A percentile compares a stretch with the other conserved stretches of the same genome.
These are phyloP conservation scores for Amphibalanus amphitrite DNA, from an alignment of 1,140 invertebrate genomes.

Conservation along the genomic window DNA sequence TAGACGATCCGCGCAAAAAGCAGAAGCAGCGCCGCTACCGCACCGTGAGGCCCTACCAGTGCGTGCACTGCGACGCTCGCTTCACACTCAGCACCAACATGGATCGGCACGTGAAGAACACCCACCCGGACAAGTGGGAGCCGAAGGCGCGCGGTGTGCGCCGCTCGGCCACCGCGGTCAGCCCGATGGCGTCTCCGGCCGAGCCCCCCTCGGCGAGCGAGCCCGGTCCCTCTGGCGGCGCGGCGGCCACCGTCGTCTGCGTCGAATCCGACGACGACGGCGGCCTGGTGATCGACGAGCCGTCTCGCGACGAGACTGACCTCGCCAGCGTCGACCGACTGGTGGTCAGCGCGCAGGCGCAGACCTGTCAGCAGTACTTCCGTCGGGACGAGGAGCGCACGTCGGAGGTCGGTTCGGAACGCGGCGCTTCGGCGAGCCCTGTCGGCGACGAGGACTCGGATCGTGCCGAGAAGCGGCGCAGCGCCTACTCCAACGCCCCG, in stretches of 20 bases:
- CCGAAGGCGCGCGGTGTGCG: conserved; percentile 26
- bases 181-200: conserved; percentile 11
- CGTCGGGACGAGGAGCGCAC: conserved; percentile 14
- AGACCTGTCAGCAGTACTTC: conserved; percentile 31
- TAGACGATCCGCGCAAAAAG: conserved; percentile 77
- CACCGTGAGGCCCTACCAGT: conserved; percentile 75
- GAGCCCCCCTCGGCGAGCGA: conserved; percentile 12
- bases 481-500: conserved; percentile 86
- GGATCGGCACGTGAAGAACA: conserved; percentile 83
- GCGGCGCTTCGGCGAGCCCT: no score
- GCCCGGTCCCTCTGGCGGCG: neutral
- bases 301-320: conserved; percentile 29
- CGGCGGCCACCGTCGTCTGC: neutral
- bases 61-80: conserved; percentile 67
- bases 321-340: conserved; percentile 55
- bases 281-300: conserved; percentile 46
- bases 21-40: conserved; percentile 76
- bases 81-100: conserved; percentile 82
- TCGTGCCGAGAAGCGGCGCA: conserved; percentile 53
- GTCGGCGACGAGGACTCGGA: conserved; percentile 11
- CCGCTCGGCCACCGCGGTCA: conserved; percentile 23
- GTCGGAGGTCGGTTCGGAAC: no score
- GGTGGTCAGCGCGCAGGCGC: conserved; percentile 56
- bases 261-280: conserved; percentile 16
- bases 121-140: conserved; percentile 68